Base-by-base conservation (phyloP, 2,888 invertebrate species). In the Myopa testacea region DNA sequence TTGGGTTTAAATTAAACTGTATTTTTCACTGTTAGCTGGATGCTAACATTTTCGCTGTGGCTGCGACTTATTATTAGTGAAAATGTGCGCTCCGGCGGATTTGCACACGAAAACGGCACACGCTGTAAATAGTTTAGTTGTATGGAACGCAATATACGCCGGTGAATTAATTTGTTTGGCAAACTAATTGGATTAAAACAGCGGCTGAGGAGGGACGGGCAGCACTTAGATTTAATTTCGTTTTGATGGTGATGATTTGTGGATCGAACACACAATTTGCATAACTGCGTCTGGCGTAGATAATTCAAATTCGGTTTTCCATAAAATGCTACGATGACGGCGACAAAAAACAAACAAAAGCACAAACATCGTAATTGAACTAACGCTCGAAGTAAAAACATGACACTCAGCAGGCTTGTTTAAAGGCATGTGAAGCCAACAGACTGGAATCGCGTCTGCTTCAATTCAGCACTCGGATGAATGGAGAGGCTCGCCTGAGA, bases 171-270 rank as follows among this genome's bases (percentile, higher is more conserved):
- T 76, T 76, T 71, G 71, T 71, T 71, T 65, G 71, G 62, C 71
- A 50, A 71, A 76, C 76, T 65, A 76, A 76, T 76, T 76, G 76
- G 76, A 76, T 76, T 76, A 76, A 76, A 60, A 38, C 10, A 68
- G n/a, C 37, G 40, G 16, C 50, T 34, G 50, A 45, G 19, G 62
- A 37, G 65, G 37, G 26, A 4, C 50, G 60, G 37, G 55, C 19
- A 55, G 19, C 19, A 19, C 60, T 71, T 60, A 60, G 37, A 58
- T 71, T 71, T 71, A 58, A 71, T 58, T 70, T 37, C 37, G 37
- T 34, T 70, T 71, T 71, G 37, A 58, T 71, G 75, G 40, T 75
- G 69, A 68, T 69, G 68, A 75, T 69, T 45, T 75, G 68, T 55
- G 67, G 52, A 52, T 16, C 19, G n/a, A 63, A 63, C 63, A 65